Base-by-base conservation (phyloP, 2,113 vertebrate species). In the Stomatorhinus ivindoensis region DNA sequence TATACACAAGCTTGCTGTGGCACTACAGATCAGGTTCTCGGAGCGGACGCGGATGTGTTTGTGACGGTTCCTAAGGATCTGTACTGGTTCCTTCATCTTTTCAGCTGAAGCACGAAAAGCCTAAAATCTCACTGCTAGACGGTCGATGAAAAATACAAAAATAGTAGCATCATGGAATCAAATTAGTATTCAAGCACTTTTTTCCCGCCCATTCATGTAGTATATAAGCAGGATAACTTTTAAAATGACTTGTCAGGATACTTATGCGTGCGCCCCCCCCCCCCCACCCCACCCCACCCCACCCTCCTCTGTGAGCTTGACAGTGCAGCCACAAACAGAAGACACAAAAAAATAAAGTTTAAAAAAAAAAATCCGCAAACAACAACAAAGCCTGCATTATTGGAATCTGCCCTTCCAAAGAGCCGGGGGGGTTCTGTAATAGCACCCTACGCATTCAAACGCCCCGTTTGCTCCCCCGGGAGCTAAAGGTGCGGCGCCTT, bases 401-500 rank as follows among this genome's bases (percentile, higher is more conserved):
- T 65, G n/a, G 83, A n/a, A 89, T 27, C 15, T 31, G 17, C 17
- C 35, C 42, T 86, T 51, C 27, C 55, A 89, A 69, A 55, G 42
- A 69, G 46, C 27, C 11, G 35, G n/a, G 2, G 27, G 13, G 27
- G 31, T 51, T 51, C 48, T 55, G 47, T 47, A 21, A 47, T 15
- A 27, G 35, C 48, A 85, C 39, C 93, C 93, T 96, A 94, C 96
- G 95, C 95, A 96, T 94, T 17, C 95, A 95, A 95, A 94, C 94
- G 93, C 95, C 96, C 97, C 97, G 96, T 96, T 96, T 95, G 95
- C 96, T 96, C 96, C 96, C 96, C 51, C 92, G 89, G 92, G 90
- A 90, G 88, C 90, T 92, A 91, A 27, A 91, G 90, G 88, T 87
- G 91, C 58, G 61, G 48, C 65, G 55, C 47, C 48, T 53, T 47